These are phyloP conservation scores for Thaumetopoea pityocampa DNA, from an alignment of 1,140 invertebrate genomes.

Conservation along the genomic window DNA sequence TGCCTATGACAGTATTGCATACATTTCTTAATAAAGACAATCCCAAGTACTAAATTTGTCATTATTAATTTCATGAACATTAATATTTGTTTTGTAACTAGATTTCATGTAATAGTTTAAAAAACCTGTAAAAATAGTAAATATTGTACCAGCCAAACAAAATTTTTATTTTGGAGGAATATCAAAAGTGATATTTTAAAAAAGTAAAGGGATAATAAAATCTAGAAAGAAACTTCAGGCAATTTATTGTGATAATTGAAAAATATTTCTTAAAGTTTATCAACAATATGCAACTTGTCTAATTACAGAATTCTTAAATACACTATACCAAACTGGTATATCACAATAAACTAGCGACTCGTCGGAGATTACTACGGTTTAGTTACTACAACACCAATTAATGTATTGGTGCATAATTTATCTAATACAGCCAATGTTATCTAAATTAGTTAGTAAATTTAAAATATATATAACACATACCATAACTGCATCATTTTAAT, in stretches of 20 bases:
- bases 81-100: conserved; percentile 31
- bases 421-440: conserved; percentile 13
- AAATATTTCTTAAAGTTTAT: conserved; percentile 45
- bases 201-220: conserved; percentile 24
- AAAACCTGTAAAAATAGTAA: conserved; percentile 42
- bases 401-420: conserved; percentile 32
- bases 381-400: conserved; percentile 26
- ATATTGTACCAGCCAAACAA: conserved; percentile 27
- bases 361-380: conserved; percentile 30
- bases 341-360: conserved; percentile 42
- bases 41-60: conserved; percentile 35
- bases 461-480: no score
- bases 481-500: no score
- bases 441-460: conserved; percentile 12
- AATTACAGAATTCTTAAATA: conserved; percentile 38
- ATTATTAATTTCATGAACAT: conserved; percentile 38
- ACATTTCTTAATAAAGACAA: conserved; percentile 49
- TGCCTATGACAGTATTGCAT: conserved; percentile 36
- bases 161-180: conserved; percentile 27
- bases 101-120: conserved; percentile 27
- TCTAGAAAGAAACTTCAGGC: conserved; percentile 39
- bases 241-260: conserved; percentile 55
- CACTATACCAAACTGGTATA: conserved; percentile 46
- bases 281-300: conserved; percentile 44
- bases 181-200: conserved; percentile 12